Evolutionary conservation across 2,888 invertebrate genomes (phyloP), one percentile per base, ranked within the genome.

Genomic region (Ennomos erosarius): DNA sequence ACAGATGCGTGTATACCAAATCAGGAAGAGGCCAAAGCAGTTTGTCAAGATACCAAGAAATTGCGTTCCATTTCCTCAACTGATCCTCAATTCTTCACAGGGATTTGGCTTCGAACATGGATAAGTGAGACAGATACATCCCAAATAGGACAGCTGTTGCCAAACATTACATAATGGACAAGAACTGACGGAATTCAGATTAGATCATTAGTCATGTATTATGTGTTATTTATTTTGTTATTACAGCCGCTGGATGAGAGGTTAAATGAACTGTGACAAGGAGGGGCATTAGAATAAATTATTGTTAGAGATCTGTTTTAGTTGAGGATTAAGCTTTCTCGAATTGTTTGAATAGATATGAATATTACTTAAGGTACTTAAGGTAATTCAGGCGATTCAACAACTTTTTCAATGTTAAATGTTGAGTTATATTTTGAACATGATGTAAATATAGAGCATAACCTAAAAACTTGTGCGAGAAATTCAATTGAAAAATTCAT

Each of bases 81-180:
- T 26, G 16, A 26, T 40, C n/a, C 16, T 37, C 26, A 49, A 16
- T 12, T 40, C 13, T 16, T 37, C 26, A 49, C 8, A 49, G 44
- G 48, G 33, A 45, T 46, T 49, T 56, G 45, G 56, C 56, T 38
- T 49, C 12, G 26, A 37, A 10, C 11, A 53, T 37, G 33, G 42
- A 51, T 51, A 50, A 44, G 16, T 9, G 16, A 35, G 26, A 48
- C 26, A 38, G 12, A 37, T 10, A 48, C 37, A 60, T 52, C 55
- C 46, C 42, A 59, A 66, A 62, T 49, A 55, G 57, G 55, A 54
- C 54, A 58, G 60, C 44, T 35, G 52, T 51, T 49, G 55, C 48
- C 52, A 55, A 55, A 37, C 48, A 52, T 68, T 61, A 68, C 45
- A 59, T 61, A 61, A 66, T 45, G 39, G 13, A 55, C 55, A 60